Base-by-base conservation (phyloP, 2,797 vertebrate species). In the Spatula versicolor region DNA sequence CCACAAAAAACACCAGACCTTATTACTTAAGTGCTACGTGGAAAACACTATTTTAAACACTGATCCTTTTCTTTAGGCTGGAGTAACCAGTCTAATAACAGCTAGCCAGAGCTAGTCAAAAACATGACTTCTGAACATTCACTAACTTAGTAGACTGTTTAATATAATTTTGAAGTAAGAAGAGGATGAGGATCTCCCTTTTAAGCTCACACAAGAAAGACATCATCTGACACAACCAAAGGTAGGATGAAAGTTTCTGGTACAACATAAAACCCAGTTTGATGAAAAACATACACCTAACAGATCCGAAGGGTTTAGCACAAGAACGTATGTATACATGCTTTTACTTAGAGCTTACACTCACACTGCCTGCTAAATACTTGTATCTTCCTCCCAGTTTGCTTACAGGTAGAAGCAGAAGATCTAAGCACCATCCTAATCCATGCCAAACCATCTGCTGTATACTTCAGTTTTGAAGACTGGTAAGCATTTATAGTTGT, bases 1-100 rank as follows among this genome's bases (percentile, higher is more conserved):
- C 39, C 39, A 31, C 62, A 92, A 86, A 60, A 77, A 78, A 90
- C 59, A 96, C 60, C 96, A 95, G 97, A 92, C 78, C 82, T 90
- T 74, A 83, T 77, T 81, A 73, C 76, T 41, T 37, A 89, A 90
- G 67, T 84, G 82, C 69, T 90, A 30, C 22, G 83, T 26, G 19
- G 30, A 88, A 94, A 94, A 48, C 60, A 66, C 15, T 86, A 72
- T 58, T 72, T 84, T 86, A 71, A 95, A 93, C 22, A 55, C 46
- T 39, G 94, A 72, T 69, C 95, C 90, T 58, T 90, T 74, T 72
- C 50, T 87, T 66, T 83, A 90, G 95, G 75, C 30, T 80, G 45
- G 56, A 82, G 43, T 21, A 76, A 37, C 3, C 26, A 82, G 62
- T 28, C 71, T 45, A 94, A 2, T n/a, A 88, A 94, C 54, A 96